A percentile compares a stretch with the other conserved stretches of the same genome.
phyloP scores from a whole-genome alignment of 2,113 vertebrate species.

The Colaptes auratus region DNA sequence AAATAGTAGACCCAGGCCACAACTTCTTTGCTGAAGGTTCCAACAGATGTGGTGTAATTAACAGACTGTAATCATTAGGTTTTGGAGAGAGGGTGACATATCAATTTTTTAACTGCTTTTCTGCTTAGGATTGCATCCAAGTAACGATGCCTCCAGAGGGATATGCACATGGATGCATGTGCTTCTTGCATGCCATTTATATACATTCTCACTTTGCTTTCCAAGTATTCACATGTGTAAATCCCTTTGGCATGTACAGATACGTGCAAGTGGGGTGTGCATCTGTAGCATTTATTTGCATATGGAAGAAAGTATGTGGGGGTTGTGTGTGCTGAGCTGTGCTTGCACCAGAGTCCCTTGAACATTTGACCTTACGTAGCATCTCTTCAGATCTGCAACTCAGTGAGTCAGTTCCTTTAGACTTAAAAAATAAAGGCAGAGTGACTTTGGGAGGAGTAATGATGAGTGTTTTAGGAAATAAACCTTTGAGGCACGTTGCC shows the following conservation, averaged over 20 bases:
- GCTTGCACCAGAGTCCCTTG: not conserved
- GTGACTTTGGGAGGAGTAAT: not conserved
- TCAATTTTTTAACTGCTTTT: constrained; percentile 58
- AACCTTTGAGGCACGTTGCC: not conserved
- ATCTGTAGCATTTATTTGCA: constrained; percentile 28
- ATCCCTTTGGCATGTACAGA: constrained; percentile 53
- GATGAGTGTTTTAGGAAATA: not conserved
- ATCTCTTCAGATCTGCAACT: not conserved
- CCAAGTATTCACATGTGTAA: constrained; percentile 63
- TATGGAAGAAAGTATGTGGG: constrained; percentile 33
- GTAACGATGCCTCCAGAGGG: constrained; percentile 42
- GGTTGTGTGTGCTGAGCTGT: not conserved
- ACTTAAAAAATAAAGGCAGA: not conserved
- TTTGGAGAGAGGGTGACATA: constrained; percentile 35
- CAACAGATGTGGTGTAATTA: constrained; percentile 49
- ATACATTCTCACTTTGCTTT: constrained; percentile 59
- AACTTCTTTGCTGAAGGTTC: constrained; percentile 18
- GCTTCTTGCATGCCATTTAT: constrained; percentile 55
- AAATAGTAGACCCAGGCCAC: constrained; percentile 29
- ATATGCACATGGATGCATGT: constrained; percentile 32
- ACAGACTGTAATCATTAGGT: constrained; percentile 51
- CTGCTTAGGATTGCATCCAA: constrained; percentile 34
- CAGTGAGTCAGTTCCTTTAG: not conserved
- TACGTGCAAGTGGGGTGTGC: constrained; percentile 28
- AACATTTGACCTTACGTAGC: not conserved